Conservation (phyloP, 2,888 invertebrate genomes). For the Ethmia dodecea region DNA sequence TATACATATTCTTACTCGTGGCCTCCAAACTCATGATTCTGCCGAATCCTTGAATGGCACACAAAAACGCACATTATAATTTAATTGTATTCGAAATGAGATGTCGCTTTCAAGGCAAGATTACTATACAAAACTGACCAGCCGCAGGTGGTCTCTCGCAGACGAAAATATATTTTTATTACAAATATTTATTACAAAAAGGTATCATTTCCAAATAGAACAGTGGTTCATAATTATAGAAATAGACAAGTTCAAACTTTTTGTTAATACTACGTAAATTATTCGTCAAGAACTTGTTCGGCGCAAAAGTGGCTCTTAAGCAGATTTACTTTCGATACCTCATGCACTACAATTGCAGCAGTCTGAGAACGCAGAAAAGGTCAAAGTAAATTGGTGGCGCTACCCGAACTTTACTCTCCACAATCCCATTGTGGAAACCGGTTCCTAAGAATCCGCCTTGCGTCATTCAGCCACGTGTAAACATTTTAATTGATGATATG, state of each 20-base stretch:
- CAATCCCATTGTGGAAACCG: constrained; percentile 61
- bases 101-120: constrained; percentile 65
- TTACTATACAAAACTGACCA: constrained; percentile 46
- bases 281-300: no score
- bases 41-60: constrained; percentile 56
- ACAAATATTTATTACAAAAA: no score
- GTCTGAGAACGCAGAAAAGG: constrained; percentile 31
- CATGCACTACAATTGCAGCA: neutral
- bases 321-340: neutral
- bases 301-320: neutral
- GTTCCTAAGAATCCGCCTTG: constrained; percentile 61
- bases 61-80: constrained; percentile 63
- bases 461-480: constrained; percentile 69
- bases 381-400: constrained; percentile 55
- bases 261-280: no score
- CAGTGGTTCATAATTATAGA: no score
- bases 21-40: constrained; percentile 23
- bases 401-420: constrained; percentile 50
- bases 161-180: no score
- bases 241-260: no score
- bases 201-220: no score
- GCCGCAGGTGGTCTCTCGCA: constrained; percentile 32
- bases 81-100: constrained; percentile 60
- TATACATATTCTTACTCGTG: no score
- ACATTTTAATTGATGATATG: constrained; percentile 73